Conservation (phyloP, 2,113 vertebrate species). For the Pelodiscus sinensis region DNA sequence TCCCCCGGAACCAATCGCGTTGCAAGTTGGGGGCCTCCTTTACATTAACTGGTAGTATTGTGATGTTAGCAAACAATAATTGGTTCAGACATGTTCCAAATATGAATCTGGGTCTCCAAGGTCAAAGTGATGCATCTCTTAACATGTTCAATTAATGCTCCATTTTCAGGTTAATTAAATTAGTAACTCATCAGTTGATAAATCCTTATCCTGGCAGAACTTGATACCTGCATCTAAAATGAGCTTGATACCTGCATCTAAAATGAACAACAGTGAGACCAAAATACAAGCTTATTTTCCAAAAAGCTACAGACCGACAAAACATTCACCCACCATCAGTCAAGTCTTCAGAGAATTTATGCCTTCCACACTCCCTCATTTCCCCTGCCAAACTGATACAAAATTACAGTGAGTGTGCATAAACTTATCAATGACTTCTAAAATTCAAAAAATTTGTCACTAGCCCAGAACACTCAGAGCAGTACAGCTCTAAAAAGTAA, state of each 20-base stretch:
- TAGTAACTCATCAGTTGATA: background rate
- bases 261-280: background rate
- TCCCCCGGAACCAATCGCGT: no score
- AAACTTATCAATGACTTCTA: background rate
- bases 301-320: background rate
- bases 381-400: background rate
- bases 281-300: background rate
- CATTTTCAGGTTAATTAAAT: slow-evolving; percentile 56
- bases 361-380: background rate
- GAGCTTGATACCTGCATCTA: background rate
- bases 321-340: background rate
- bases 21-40: no score
- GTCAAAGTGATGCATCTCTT: slow-evolving; percentile 25
- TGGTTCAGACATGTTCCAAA: slow-evolving; percentile 16
- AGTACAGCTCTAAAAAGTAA: background rate
- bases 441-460: background rate
- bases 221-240: background rate
- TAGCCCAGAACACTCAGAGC: rapidly evolving
- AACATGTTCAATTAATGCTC: slow-evolving; percentile 20
- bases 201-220: background rate
- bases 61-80: background rate
- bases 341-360: background rate
- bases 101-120: slow-evolving; percentile 42
- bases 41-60: background rate
- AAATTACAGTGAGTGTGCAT: background rate